Evolutionary conservation across 2,113 vertebrate genomes (phyloP).

Genomic region (Festucalex cinctus): DNA sequence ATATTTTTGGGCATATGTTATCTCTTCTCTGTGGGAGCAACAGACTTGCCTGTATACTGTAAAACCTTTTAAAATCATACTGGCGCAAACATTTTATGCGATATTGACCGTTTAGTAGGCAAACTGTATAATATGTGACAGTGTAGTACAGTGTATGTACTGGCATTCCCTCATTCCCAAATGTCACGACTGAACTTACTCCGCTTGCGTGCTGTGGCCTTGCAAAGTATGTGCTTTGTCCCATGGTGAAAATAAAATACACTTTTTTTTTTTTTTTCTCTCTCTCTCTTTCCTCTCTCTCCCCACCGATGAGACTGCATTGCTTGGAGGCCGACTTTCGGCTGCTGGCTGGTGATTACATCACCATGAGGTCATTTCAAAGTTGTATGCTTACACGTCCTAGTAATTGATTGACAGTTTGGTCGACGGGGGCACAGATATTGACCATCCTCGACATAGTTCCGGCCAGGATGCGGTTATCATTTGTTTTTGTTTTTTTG

Average conservation of each 20-base stretch:
- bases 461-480: neutral
- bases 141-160: neutral
- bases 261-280: neutral
- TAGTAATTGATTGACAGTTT: constrained; percentile 35
- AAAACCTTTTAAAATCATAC: too few relatives aligned
- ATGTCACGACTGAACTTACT: too few relatives aligned
- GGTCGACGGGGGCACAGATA: constrained; percentile 12
- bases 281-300: too few relatives aligned
- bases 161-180: neutral
- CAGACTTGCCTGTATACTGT: too few relatives aligned
- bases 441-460: constrained; percentile 12
- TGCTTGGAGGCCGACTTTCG: neutral
- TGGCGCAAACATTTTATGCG: too few relatives aligned
- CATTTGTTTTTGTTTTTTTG: neutral
- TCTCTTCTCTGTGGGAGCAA: too few relatives aligned
- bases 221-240: constrained; percentile 22
- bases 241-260: neutral
- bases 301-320: neutral
- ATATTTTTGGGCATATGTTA: too few relatives aligned
- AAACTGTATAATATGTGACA: too few relatives aligned
- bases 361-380: constrained; percentile 25
- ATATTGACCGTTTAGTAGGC: too few relatives aligned
- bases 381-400: constrained; percentile 25
- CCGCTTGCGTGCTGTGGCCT: neutral
- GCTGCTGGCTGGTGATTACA: constrained; percentile 4